Conservation (phyloP, 2,888 invertebrate species). For the Oxystoma pomonae region DNA sequence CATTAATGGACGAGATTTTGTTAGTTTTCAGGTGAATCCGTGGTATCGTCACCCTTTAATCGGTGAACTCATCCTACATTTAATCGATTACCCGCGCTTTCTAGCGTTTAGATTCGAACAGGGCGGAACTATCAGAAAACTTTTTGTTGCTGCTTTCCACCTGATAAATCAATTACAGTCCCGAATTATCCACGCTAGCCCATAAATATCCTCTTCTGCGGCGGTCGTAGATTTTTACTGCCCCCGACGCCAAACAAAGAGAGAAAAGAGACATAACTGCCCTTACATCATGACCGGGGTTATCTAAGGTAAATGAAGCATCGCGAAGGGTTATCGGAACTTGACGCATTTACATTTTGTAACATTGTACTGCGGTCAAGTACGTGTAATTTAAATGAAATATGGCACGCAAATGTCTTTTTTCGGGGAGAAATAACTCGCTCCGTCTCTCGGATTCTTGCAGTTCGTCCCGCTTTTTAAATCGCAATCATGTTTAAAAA, state of each 20-base stretch:
- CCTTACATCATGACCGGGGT: constrained; percentile 31
- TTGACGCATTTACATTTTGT: constrained; percentile 41
- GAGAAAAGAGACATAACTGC: constrained; percentile 28
- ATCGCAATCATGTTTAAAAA: neutral
- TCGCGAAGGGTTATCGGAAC: constrained; percentile 41
- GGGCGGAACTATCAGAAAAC: neutral
- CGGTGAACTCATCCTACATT: neutral
- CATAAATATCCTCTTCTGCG: constrained; percentile 34
- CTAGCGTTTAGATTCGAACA: neutral
- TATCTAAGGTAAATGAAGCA: constrained; percentile 44
- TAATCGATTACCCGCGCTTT: neutral
- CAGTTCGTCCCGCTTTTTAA: neutral
- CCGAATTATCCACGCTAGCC: constrained; percentile 30
- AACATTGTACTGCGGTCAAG: constrained; percentile 42
- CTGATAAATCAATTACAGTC: constrained; percentile 45
- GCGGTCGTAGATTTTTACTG: constrained; percentile 37
- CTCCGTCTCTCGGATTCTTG: too few relatives aligned
- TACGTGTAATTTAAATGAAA: constrained; percentile 40
- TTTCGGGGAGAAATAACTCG: too few relatives aligned
- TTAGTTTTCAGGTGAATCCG: neutral
- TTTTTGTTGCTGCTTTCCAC: constrained; percentile 38
- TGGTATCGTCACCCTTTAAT: neutral
- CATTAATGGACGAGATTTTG: neutral
- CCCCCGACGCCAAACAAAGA: constrained; percentile 20
- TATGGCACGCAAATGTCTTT: constrained; percentile 26